Evolutionary conservation across 2,113 vertebrate genomes (phyloP).

Genomic region (Megaceryle maxima): DNA sequence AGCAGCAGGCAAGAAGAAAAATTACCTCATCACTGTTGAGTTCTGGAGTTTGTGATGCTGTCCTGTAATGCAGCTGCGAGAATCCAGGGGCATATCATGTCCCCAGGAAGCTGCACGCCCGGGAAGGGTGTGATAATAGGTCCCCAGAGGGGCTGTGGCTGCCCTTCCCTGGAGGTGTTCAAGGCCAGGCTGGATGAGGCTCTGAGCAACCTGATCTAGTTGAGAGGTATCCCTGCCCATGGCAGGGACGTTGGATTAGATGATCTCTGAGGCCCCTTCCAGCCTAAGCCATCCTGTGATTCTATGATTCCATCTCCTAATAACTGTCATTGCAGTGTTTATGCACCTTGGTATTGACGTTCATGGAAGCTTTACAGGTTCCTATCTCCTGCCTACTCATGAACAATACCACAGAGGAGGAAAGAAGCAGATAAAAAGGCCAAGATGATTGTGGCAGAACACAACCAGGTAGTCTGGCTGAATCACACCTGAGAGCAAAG

Average conservation of each 20-base stretch:
- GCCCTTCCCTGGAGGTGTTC: no score
- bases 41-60: not conserved
- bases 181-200: no score
- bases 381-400: not conserved
- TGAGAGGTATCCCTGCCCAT: no score
- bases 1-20: not conserved
- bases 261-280: no score
- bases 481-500: rapidly evolving
- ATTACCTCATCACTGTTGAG: not conserved
- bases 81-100: not conserved
- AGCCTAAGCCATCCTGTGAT: no score
- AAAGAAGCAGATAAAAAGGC: not conserved
- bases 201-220: no score
- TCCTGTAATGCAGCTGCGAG: not conserved
- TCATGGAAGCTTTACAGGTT: not conserved
- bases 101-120: not conserved
- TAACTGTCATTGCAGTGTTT: not conserved
- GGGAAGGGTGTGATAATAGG: not conserved
- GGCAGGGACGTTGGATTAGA: no score
- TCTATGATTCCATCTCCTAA: not conserved
- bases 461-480: not conserved
- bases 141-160: not conserved
- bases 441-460: not conserved
- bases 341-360: not conserved
- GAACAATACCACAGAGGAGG: not conserved